Conservation (phyloP, 2,797 vertebrate species). For the Sebastes variabilis region DNA sequence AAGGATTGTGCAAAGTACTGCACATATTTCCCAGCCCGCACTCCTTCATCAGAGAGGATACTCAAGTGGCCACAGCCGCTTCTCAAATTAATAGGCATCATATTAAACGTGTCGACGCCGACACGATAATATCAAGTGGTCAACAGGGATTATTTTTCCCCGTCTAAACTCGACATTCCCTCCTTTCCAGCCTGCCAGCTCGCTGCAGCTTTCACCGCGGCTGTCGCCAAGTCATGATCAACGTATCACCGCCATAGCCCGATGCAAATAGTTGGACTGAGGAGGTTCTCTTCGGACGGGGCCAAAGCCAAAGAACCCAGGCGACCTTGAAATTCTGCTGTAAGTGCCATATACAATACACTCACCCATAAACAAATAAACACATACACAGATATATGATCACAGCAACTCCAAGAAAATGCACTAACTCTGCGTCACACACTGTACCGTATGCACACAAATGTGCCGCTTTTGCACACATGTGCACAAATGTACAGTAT, state of each 20-base stretch:
- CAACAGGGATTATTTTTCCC: slow-evolving; percentile 56
- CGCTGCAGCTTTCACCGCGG: neutral
- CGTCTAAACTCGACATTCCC: slow-evolving; percentile 13
- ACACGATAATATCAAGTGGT: slow-evolving; percentile 45
- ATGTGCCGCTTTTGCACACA: neutral
- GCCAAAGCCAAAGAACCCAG: slow-evolving; percentile 28
- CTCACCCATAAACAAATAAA: slow-evolving; percentile 21
- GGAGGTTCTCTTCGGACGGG: neutral
- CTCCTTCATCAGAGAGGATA: slow-evolving; percentile 24
- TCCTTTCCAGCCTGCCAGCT: slow-evolving; percentile 23
- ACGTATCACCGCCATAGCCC: slow-evolving; percentile 42
- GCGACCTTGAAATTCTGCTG: slow-evolving; percentile 14
- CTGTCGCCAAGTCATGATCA: slow-evolving; percentile 51
- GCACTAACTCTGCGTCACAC: neutral
- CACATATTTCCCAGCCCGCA: neutral
- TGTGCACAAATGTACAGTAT: neutral
- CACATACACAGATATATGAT: neutral
- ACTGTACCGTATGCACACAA: neutral
- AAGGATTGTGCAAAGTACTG: neutral
- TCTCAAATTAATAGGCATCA: slow-evolving; percentile 45
- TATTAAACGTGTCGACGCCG: slow-evolving; percentile 19
- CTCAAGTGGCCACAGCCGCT: slow-evolving; percentile 11
- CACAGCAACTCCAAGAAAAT: neutral
- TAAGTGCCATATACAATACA: slow-evolving; percentile 16
- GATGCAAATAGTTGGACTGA: slow-evolving; percentile 2